Evolutionary conservation across 2,797 vertebrate species (phyloP).

Genomic region (Urosaurus nigricauda): DNA sequence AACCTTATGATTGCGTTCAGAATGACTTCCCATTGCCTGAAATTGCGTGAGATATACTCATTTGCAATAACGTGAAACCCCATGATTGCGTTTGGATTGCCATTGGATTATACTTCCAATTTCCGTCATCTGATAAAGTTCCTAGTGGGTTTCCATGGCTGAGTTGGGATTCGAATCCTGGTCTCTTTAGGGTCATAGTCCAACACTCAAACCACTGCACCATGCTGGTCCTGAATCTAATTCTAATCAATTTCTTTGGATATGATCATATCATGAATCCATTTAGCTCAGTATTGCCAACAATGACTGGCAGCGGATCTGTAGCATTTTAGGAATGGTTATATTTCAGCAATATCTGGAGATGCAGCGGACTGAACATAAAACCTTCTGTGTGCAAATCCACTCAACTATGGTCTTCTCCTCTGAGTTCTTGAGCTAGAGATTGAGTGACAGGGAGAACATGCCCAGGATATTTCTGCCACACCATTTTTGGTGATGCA

Average conservation of each 20-base stretch:
- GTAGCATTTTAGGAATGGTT: background rate
- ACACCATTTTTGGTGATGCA: slow-evolving; percentile 28
- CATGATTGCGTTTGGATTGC: no score
- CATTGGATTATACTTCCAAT: no score
- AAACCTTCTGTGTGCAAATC: no score
- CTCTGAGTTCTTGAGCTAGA: background rate
- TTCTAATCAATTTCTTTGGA: background rate
- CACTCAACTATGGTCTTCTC: background rate
- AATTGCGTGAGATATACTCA: no score
- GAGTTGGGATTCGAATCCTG: no score
- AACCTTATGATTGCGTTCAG: no score
- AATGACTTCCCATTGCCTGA: no score
- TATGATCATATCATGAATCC: background rate
- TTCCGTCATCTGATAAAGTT: no score
- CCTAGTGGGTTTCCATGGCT: no score
- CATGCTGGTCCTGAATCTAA: background rate
- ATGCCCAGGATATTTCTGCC: background rate
- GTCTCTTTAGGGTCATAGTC: no score
- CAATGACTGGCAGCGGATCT: background rate
- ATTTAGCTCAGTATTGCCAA: background rate
- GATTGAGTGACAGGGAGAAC: background rate
- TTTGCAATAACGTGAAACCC: no score
- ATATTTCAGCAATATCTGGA: background rate
- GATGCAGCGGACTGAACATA: background rate
- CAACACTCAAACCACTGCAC: no score